Evolutionary conservation across 2,797 vertebrate species (phyloP).

Genomic region (Bucorvus abyssinicus): DNA sequence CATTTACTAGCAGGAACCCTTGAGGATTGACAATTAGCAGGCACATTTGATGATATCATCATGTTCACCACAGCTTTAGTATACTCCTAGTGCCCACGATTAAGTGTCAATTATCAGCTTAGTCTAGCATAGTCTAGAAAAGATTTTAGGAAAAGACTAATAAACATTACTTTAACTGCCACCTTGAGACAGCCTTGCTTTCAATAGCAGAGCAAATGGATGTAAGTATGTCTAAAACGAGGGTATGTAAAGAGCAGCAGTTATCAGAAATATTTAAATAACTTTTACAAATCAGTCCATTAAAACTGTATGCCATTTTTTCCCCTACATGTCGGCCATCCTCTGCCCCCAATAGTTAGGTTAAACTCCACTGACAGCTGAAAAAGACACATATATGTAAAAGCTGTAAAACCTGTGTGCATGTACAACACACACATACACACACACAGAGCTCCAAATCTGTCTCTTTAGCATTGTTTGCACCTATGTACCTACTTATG

Average conservation of each 20-base stretch:
- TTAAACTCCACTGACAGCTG: not conserved
- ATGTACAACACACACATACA: too few relatives aligned
- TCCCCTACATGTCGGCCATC: not conserved
- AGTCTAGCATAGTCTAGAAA: not conserved
- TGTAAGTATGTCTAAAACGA: not conserved
- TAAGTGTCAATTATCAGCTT: not conserved
- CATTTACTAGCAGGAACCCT: not conserved
- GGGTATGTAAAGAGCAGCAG: not conserved
- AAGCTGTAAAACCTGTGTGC: not conserved
- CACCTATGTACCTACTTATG: accelerated
- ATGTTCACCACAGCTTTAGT: not conserved
- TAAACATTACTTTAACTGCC: not conserved
- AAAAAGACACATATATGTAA: not conserved
- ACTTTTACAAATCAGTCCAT: not conserved
- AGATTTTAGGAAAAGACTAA: not conserved
- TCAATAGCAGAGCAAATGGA: not conserved
- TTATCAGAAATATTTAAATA: not conserved
- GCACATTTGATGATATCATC: not conserved
- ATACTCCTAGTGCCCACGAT: not conserved
- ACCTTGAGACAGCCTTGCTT: not conserved
- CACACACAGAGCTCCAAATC: not conserved
- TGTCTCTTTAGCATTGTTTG: not conserved
- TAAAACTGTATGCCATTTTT: not conserved
- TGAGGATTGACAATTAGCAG: not conserved
- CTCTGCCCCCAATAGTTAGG: not conserved